phyloP scores from a whole-genome alignment of 2,888 invertebrate species.

The Geotrupes spiniger region DNA sequence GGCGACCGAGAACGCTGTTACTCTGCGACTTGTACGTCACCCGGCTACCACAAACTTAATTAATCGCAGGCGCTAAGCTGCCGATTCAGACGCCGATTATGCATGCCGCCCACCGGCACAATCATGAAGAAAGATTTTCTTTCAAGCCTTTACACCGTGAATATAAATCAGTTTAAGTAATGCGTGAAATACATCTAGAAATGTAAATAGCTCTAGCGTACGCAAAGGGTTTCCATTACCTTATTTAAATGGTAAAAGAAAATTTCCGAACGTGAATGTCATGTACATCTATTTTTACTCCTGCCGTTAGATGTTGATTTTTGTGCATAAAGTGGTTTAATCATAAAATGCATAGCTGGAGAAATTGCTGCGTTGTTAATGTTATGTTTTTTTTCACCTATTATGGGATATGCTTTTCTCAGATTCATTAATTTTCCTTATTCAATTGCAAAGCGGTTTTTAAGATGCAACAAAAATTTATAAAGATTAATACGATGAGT shows the following conservation, averaged over 20 bases:
- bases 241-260: neutral
- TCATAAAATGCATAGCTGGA: too few relatives aligned
- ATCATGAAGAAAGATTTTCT: constrained; percentile 10
- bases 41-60: constrained; percentile 5
- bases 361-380: too few relatives aligned
- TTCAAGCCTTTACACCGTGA: constrained; percentile 11
- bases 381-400: too few relatives aligned
- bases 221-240: neutral
- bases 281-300: too few relatives aligned
- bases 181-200: constrained; percentile 4
- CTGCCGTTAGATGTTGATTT: too few relatives aligned
- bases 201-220: constrained; percentile 1
- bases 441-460: too few relatives aligned
- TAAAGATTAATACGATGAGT: too few relatives aligned
- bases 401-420: too few relatives aligned
- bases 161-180: constrained; percentile 13
- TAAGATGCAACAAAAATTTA: too few relatives aligned
- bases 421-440: too few relatives aligned
- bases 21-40: neutral
- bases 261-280: too few relatives aligned
- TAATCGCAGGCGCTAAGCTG: constrained; percentile 15
- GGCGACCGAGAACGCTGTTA: neutral
- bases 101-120: constrained; percentile 10
- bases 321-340: too few relatives aligned
- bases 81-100: constrained; percentile 11